Conservation (phyloP, 2,888 invertebrate genomes). For the Hylaea fasciaria region DNA sequence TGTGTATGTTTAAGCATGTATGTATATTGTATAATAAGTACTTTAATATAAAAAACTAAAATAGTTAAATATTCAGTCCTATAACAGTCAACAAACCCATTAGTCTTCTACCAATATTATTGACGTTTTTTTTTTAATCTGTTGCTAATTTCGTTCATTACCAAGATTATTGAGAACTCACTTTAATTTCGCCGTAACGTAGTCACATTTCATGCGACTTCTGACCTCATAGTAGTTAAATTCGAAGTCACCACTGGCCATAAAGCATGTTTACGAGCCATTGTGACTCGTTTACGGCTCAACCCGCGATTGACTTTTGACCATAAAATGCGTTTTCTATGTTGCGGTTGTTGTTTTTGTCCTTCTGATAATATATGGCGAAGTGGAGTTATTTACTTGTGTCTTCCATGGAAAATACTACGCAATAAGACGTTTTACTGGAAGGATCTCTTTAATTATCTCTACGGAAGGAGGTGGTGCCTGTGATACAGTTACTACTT, state of each 20-base stretch:
- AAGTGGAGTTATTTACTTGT: constrained; percentile 18
- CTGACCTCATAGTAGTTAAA: constrained; percentile 25
- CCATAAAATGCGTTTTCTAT: constrained; percentile 77
- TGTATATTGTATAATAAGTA: too few relatives aligned
- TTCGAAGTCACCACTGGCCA: constrained; percentile 48
- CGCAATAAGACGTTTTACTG: not conserved
- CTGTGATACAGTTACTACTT: too few relatives aligned
- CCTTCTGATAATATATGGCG: constrained; percentile 7
- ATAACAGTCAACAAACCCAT: too few relatives aligned
- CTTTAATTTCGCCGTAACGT: constrained; percentile 2
- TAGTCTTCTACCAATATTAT: too few relatives aligned
- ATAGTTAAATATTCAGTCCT: too few relatives aligned
- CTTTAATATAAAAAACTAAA: too few relatives aligned
- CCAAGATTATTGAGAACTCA: constrained; percentile 7
- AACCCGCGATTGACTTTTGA: constrained; percentile 75
- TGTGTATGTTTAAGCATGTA: too few relatives aligned
- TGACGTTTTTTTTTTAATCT: too few relatives aligned
- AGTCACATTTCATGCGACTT: constrained; percentile 14
- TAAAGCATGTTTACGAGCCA: constrained; percentile 77
- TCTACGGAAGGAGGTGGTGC: too few relatives aligned
- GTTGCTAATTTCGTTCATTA: too few relatives aligned
- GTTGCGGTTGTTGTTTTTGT: constrained; percentile 52
- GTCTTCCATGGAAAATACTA: not conserved
- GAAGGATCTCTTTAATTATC: not conserved
- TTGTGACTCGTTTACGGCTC: constrained; percentile 73